phyloP scores from a whole-genome alignment of 2,888 invertebrate species.

The Netelia melanura region DNA sequence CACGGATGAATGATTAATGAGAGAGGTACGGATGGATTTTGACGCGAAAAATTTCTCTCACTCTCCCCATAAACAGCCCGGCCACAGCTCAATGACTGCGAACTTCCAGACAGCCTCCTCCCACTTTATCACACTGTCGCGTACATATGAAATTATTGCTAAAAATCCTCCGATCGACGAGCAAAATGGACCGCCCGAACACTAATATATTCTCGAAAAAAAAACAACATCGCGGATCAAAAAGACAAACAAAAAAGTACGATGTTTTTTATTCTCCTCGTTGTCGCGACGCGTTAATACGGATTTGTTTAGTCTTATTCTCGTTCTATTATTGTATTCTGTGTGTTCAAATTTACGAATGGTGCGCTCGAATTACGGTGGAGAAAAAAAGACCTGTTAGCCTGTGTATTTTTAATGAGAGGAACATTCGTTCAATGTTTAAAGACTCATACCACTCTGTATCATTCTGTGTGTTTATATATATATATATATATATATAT shows the following conservation, averaged over 20 bases:
- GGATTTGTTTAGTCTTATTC: conserved; percentile 42
- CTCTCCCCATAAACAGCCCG: background rate
- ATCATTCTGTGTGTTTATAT: background rate
- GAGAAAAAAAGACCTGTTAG: conserved; percentile 25
- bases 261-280: background rate
- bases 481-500: background rate
- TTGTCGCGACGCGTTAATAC: conserved; percentile 35
- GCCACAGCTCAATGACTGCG: conserved; percentile 1
- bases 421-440: conserved; percentile 55
- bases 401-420: conserved; percentile 60
- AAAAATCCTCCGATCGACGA: conserved; percentile 11
- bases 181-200: conserved; percentile 5
- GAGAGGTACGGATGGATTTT: conserved; percentile 62
- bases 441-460: conserved; percentile 19
- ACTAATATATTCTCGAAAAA: conserved; percentile 28
- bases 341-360: background rate
- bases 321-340: conserved; percentile 23
- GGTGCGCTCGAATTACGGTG: conserved; percentile 28
- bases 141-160: background rate
- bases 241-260: conserved; percentile 19
- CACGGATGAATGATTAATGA: conserved; percentile 64
- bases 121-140: conserved; percentile 10
- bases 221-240: conserved; percentile 5
- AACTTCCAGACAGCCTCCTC: background rate
- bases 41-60: conserved; percentile 46